Conservation (phyloP, 2,888 invertebrate species). For the Ennomos fuscantarius region DNA sequence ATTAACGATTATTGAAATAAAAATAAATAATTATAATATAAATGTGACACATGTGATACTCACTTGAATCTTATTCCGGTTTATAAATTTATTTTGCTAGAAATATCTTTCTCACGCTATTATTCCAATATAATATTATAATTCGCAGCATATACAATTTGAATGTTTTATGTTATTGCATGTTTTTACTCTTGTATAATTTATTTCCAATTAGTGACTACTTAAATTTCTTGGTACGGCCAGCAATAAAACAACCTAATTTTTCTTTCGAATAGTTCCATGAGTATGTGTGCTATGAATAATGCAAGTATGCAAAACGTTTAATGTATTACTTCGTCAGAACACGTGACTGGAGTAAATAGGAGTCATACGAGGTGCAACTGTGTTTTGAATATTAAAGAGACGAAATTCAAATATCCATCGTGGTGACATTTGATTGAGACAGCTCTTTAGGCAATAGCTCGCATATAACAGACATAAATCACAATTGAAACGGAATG, state of each 20-base stretch:
- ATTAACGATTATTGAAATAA: no score
- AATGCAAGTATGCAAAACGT: constrained; percentile 73
- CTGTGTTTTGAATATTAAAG: constrained; percentile 64
- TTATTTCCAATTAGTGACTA: constrained; percentile 16
- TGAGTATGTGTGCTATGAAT: constrained; percentile 62
- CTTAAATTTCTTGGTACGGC: constrained; percentile 30
- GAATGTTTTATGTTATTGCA: constrained; percentile 11
- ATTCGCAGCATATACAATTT: constrained; percentile 9
- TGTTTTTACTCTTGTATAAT: constrained; percentile 5
- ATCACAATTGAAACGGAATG: not conserved
- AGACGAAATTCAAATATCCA: constrained; percentile 32
- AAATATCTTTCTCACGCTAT: constrained; percentile 21
- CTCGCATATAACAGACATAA: not conserved
- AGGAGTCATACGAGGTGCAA: constrained; percentile 60
- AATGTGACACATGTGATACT: not conserved
- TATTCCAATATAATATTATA: constrained; percentile 14
- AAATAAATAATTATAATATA: no score
- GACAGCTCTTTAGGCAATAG: constrained; percentile 3
- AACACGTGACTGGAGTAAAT: constrained; percentile 71
- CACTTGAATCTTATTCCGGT: constrained; percentile 13
- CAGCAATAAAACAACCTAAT: constrained; percentile 52
- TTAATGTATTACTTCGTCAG: constrained; percentile 68
- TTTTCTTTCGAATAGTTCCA: constrained; percentile 54
- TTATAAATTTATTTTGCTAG: not conserved
- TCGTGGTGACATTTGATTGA: not conserved